Evolutionary conservation across 1,140 invertebrate species (phyloP).

Genomic region (Drosophila nannoptera): DNA sequence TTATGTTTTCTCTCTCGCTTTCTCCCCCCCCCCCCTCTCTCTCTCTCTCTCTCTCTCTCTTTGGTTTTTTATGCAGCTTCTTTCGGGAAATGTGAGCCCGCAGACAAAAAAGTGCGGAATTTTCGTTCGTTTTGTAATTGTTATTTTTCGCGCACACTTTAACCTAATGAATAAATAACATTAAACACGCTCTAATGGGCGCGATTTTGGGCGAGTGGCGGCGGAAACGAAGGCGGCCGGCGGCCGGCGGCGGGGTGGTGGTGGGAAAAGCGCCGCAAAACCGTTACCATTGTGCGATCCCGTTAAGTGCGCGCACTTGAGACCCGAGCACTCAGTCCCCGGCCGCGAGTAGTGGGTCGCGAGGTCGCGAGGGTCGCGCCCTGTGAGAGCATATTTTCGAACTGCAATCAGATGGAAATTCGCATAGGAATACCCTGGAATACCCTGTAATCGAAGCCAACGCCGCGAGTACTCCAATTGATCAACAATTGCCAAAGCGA

Average conservation of each 20-base stretch:
- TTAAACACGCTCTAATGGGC: conserved; percentile 76
- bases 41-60: neutral
- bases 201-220: conserved; percentile 55
- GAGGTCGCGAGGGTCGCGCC: conserved; percentile 21
- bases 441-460: conserved; percentile 19
- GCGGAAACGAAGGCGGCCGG: conserved; percentile 4
- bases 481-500: conserved; percentile 43
- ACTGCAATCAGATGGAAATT: conserved; percentile 43
- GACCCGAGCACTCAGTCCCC: conserved; percentile 40
- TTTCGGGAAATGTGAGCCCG: conserved; percentile 70
- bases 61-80: neutral
- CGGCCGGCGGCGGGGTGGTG: neutral
- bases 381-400: conserved; percentile 61
- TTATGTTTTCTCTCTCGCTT: conserved; percentile 37
- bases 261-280: conserved; percentile 62
- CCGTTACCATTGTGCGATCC: conserved; percentile 66
- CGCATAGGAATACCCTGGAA: neutral
- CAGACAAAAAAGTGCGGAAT: conserved; percentile 43
- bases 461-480: neutral
- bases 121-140: conserved; percentile 67
- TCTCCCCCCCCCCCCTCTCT: too few relatives aligned
- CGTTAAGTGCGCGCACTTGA: conserved; percentile 58
- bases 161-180: conserved; percentile 78
- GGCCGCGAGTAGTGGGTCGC: conserved; percentile 14
- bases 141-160: conserved; percentile 77